These are phyloP conservation scores for Alexandromys fortis DNA, from an alignment of 2,113 vertebrate genomes.

Conservation along the genomic window DNA sequence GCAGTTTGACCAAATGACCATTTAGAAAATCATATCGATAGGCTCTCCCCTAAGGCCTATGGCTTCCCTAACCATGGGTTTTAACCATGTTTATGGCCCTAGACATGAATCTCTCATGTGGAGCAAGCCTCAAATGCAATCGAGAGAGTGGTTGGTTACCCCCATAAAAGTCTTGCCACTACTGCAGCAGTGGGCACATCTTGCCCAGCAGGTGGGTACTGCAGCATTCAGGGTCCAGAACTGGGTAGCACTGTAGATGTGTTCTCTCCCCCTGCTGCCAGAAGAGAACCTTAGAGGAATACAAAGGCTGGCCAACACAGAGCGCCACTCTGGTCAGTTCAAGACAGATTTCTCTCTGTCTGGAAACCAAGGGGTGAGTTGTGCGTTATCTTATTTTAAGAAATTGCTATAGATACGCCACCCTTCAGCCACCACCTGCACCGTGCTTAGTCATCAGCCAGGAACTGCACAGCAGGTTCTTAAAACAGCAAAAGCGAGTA, in stretches of 20 bases:
- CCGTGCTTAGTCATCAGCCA: background rate
- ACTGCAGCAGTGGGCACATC: no score
- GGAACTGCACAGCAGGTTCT: background rate
- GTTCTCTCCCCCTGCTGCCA: no score
- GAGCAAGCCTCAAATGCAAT: background rate
- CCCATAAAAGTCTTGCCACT: background rate
- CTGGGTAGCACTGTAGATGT: no score
- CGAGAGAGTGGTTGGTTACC: background rate
- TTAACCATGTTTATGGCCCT: background rate
- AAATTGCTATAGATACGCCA: background rate
- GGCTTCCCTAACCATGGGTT: background rate
- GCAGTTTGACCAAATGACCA: background rate
- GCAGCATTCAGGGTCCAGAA: background rate
- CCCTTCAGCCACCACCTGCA: background rate
- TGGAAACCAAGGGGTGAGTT: background rate
- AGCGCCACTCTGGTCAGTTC: background rate
- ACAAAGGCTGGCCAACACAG: background rate
- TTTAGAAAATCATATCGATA: background rate
- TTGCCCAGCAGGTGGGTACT: no score
- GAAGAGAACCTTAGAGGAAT: no score
- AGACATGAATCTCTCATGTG: background rate
- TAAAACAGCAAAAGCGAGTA: background rate
- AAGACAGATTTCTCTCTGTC: background rate
- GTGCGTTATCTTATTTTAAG: background rate
- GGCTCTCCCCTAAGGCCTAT: background rate